phyloP scores from a whole-genome alignment of 2,888 invertebrate species.

The Exocentrus adspersus region DNA sequence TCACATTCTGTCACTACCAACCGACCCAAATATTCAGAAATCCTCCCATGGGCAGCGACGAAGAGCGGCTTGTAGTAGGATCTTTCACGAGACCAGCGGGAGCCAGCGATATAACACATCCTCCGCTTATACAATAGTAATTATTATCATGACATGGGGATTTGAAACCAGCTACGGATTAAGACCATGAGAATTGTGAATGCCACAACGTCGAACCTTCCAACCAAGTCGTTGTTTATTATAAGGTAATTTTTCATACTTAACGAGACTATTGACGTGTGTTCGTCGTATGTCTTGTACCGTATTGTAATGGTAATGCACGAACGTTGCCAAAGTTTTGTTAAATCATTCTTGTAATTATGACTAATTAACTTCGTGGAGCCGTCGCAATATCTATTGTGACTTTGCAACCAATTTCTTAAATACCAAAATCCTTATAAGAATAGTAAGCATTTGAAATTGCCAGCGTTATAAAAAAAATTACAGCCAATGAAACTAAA shows the following conservation, averaged over 20 bases:
- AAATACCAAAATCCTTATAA: no score
- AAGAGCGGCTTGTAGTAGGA: constrained; percentile 27
- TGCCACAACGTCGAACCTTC: constrained; percentile 42
- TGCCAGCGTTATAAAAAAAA: no score
- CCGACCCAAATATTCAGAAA: constrained; percentile 12
- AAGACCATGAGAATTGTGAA: constrained; percentile 52
- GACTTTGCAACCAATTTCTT: no score
- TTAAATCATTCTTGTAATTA: constrained; percentile 30
- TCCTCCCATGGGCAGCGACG: constrained; percentile 14
- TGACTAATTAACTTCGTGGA: constrained; percentile 9
- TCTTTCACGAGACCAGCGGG: constrained; percentile 56
- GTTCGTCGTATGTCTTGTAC: constrained; percentile 9
- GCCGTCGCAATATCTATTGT: not conserved
- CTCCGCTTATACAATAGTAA: constrained; percentile 54
- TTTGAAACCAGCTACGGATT: constrained; percentile 50
- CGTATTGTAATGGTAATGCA: constrained; percentile 36
- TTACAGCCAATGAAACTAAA: no score
- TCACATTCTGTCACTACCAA: not conserved
- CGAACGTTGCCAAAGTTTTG: constrained; percentile 29
- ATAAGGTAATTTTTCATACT: constrained; percentile 50
- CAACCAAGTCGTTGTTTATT: constrained; percentile 47
- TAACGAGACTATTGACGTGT: constrained; percentile 43
- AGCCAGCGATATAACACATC: constrained; percentile 54
- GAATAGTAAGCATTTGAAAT: no score
- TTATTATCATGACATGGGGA: constrained; percentile 56